These are phyloP conservation scores for Parus major DNA, from an alignment of 2,113 vertebrate species.

Conservation along the genomic window DNA sequence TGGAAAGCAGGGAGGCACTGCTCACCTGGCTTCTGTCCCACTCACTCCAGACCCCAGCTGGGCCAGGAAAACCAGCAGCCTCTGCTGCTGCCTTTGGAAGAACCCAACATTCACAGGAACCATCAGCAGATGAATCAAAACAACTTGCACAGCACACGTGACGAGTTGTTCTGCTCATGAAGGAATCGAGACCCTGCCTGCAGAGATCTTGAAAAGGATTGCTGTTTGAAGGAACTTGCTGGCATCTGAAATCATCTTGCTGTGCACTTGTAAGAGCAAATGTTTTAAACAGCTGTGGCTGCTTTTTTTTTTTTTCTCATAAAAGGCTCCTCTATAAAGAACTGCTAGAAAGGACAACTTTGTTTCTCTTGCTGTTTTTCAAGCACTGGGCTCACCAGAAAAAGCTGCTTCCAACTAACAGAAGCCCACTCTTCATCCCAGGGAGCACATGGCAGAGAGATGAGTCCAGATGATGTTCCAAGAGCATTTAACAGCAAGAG, in stretches of 20 bases:
- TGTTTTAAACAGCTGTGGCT: background rate
- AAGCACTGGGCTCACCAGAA: background rate
- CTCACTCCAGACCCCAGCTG: background rate
- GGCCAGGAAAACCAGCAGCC: background rate
- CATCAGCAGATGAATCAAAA: background rate
- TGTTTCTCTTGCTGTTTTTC: background rate
- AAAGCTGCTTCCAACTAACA: background rate
- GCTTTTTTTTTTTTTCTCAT: background rate
- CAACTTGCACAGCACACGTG: background rate
- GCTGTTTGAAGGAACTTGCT: background rate
- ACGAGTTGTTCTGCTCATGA: background rate
- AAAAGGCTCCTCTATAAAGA: background rate
- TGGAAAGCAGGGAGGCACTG: background rate
- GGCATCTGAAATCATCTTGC: background rate
- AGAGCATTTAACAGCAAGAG: background rate
- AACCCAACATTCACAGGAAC: rapidly evolving
- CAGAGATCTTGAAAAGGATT: background rate
- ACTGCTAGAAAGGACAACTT: background rate
- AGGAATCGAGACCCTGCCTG: background rate
- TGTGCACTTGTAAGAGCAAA: background rate
- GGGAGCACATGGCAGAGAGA: background rate
- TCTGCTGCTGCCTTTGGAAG: background rate
- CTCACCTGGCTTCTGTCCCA: background rate
- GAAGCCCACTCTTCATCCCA: background rate
- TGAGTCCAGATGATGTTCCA: background rate